Evolutionary conservation across 2,888 invertebrate genomes (phyloP).

Genomic region (Dorcus parallelipipedus): DNA sequence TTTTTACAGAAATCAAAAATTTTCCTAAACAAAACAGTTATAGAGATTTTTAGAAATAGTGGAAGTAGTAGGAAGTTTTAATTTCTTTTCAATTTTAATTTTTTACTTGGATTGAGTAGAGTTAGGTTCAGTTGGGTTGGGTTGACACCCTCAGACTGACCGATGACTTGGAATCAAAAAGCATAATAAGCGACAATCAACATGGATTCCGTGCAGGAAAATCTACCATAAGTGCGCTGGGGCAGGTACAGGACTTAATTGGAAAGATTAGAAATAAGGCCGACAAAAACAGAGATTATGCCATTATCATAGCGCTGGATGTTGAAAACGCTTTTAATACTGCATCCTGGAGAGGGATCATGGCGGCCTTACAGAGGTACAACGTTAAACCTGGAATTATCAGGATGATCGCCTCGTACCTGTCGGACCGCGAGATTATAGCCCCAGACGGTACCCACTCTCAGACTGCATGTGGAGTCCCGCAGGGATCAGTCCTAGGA

Average conservation of each 20-base stretch:
- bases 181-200: not conserved
- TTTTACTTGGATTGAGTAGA: too few species aligned
- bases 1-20: too few species aligned
- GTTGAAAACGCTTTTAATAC: slow-evolving; percentile 11
- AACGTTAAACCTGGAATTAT: not conserved
- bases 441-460: not conserved
- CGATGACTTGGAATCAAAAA: too few species aligned
- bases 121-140: too few species aligned
- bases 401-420: not conserved
- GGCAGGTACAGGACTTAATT: not conserved
- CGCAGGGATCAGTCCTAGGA: slow-evolving; percentile 2
- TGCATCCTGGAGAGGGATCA: slow-evolving; percentile 4
- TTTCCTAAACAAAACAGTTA: too few species aligned
- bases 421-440: not conserved
- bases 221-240: slow-evolving; percentile 3
- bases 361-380: not conserved
- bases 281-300: not conserved
- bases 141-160: too few species aligned
- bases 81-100: too few species aligned
- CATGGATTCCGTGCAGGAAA: slow-evolving; percentile 13
- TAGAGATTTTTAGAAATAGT: too few species aligned
- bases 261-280: not conserved
- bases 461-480: not conserved
- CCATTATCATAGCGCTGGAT: slow-evolving; percentile 10
- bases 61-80: too few species aligned